phyloP scores from a whole-genome alignment of 2,888 invertebrate genomes.

The Tetrapedia diversipes region DNA sequence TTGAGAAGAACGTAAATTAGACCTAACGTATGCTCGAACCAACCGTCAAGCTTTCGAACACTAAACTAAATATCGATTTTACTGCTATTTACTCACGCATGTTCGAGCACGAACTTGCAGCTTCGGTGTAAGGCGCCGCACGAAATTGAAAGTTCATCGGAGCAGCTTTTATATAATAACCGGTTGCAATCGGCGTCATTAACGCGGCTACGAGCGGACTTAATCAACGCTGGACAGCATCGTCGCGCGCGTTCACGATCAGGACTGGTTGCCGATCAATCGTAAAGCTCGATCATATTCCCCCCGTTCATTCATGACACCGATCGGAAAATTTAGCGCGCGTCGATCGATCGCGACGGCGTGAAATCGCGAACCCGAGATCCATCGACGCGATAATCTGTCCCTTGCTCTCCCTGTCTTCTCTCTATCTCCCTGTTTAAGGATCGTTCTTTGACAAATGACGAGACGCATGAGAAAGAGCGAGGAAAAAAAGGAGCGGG shows the following conservation, averaged over 20 bases:
- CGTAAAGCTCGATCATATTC: conserved; percentile 2
- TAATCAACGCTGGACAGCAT: conserved; percentile 51
- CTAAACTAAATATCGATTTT: neutral
- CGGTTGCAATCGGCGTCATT: conserved; percentile 48
- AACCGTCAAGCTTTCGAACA: too few species aligned
- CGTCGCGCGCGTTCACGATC: conserved; percentile 31
- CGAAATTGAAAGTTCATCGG: conserved; percentile 34
- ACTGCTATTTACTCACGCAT: conserved; percentile 24
- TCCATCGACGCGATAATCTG: neutral
- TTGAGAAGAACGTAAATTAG: too few species aligned
- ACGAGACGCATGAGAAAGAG: too few species aligned
- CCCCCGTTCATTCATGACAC: conserved; percentile 32
- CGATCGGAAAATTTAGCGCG: conserved; percentile 10
- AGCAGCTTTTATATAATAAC: conserved; percentile 50
- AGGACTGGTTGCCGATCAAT: conserved; percentile 1
- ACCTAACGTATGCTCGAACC: too few species aligned
- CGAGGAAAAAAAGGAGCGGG: neutral
- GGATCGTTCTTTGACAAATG: too few species aligned
- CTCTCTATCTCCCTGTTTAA: too few species aligned
- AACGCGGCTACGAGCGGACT: conserved; percentile 26
- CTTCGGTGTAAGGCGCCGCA: conserved; percentile 2
- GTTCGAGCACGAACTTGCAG: conserved; percentile 15
- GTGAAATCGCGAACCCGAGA: conserved; percentile 10
- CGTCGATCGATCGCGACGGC: conserved; percentile 24
- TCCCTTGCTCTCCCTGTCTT: too few species aligned